Evolutionary conservation across 2,797 vertebrate genomes (phyloP), one percentile per base, ranked within the genome.

Genomic region (Sebastes iracundus): DNA sequence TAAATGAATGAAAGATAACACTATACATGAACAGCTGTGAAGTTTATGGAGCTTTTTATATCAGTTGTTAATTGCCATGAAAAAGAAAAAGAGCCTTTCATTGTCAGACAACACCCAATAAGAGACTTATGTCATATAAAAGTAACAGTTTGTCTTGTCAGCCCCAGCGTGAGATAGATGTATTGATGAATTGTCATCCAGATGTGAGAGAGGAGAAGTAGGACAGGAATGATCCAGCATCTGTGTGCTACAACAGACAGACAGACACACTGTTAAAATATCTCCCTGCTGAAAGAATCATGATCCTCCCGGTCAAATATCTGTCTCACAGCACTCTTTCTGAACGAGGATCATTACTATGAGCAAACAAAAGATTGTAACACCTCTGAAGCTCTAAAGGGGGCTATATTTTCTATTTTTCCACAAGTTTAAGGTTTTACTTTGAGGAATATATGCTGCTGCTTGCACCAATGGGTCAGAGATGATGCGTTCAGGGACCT

Each of bases 31-130:
- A 62, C 90, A 93, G 91, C 92, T 94, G 90, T 72, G 81, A 83
- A 82, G 32, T 94, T 94, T 93, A 94, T 93, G 89, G 93, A 82
- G 88, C 87, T 80, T 92, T 92, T 92, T 91, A 93, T 87, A 78
- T 69, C 61, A 46, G 86, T 60, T 88, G 72, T 90, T 67, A 78
- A 82, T 87, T 86, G 81, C 83, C 55, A 86, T 79, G 66, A 86
- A 85, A 86, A 64, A 72, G 69, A 74, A 66, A 72, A 78, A 70
- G 75, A 86, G 72, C 52, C 65, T 79, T 82, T 88, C 72, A 80
- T 77, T 86, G 73, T 89, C 81, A 78, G 59, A 87, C 83, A 86
- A 71, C 42, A 75, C 78, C 77, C 75, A 85, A 69, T 75, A 76
- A 72, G 56, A 74, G 55, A 89, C 74, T 52, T 84, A 72, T 85